Evolutionary conservation across 2,797 vertebrate genomes (phyloP).

Genomic region (Scarus forsteni): DNA sequence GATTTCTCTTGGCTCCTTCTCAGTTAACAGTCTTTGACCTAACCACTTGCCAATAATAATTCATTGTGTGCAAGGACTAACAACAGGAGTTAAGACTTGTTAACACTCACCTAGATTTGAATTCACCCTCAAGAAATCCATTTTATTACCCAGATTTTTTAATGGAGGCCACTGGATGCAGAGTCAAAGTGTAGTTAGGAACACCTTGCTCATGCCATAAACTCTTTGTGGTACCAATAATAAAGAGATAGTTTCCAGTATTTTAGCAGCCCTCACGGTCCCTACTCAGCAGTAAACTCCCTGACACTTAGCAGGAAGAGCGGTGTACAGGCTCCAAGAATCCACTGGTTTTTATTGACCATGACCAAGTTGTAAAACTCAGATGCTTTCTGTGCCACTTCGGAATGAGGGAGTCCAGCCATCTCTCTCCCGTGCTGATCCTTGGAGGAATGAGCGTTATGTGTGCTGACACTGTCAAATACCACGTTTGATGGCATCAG

Average conservation of each 20-base stretch:
- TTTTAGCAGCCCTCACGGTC: constrained; percentile 75
- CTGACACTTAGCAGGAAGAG: constrained; percentile 75
- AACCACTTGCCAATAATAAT: not conserved
- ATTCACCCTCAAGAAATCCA: constrained; percentile 1
- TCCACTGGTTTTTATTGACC: constrained; percentile 79
- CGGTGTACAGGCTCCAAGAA: constrained; percentile 71
- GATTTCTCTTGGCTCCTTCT: not conserved
- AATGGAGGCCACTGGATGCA: constrained; percentile 12
- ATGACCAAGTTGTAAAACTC: constrained; percentile 79
- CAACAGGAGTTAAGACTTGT: not conserved
- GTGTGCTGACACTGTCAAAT: constrained; percentile 34
- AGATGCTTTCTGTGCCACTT: constrained; percentile 74
- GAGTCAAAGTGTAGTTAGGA: constrained; percentile 40
- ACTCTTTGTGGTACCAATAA: constrained; percentile 77
- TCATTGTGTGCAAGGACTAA: not conserved
- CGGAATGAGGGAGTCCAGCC: constrained; percentile 69
- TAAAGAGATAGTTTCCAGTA: constrained; percentile 82
- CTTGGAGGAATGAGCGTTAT: constrained; percentile 66
- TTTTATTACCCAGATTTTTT: constrained; percentile 1
- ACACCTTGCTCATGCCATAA: constrained; percentile 64
- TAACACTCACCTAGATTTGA: not conserved
- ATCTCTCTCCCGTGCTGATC: constrained; percentile 55
- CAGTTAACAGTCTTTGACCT: not conserved
- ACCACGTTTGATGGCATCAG: constrained; percentile 33
- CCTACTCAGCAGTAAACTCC: constrained; percentile 76